Conservation (phyloP, 2,888 invertebrate genomes). For the Gastracanthus pulcherrimus region DNA sequence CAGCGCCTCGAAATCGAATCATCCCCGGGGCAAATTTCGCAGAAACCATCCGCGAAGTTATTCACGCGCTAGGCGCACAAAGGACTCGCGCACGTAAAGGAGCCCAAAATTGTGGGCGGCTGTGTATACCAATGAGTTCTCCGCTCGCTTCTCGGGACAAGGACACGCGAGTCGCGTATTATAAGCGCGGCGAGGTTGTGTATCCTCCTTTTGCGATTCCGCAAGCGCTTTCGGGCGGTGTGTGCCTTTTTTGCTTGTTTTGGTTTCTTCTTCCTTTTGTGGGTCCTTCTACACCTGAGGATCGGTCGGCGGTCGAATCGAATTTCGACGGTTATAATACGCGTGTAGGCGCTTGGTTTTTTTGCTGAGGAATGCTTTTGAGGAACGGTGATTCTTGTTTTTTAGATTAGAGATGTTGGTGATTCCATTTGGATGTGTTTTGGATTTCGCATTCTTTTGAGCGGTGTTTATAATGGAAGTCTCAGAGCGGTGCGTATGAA, state of each 20-base stretch:
- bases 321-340: not conserved
- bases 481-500: too few relatives aligned
- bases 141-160: not conserved
- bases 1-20: slow-evolving; percentile 43
- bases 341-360: not conserved
- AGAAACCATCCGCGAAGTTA: slow-evolving; percentile 38
- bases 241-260: not conserved
- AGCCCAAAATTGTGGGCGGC: slow-evolving; percentile 39
- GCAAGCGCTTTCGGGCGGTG: too few relatives aligned
- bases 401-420: too few relatives aligned
- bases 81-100: slow-evolving; percentile 20
- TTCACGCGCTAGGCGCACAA: slow-evolving; percentile 36
- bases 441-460: too few relatives aligned
- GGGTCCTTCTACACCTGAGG: not conserved
- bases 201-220: too few relatives aligned
- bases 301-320: too few relatives aligned
- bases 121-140: not conserved
- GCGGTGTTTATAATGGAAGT: too few relatives aligned
- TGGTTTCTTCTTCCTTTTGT: not conserved
- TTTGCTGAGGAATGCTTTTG: not conserved
- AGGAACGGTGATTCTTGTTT: not conserved
- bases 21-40: slow-evolving; percentile 40
- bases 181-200: not conserved
- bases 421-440: not conserved
- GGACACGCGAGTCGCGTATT: slow-evolving; percentile 40